These are phyloP conservation scores for Drosophila fungiperda DNA, from an alignment of 2,888 invertebrate species.

Conservation along the genomic window DNA sequence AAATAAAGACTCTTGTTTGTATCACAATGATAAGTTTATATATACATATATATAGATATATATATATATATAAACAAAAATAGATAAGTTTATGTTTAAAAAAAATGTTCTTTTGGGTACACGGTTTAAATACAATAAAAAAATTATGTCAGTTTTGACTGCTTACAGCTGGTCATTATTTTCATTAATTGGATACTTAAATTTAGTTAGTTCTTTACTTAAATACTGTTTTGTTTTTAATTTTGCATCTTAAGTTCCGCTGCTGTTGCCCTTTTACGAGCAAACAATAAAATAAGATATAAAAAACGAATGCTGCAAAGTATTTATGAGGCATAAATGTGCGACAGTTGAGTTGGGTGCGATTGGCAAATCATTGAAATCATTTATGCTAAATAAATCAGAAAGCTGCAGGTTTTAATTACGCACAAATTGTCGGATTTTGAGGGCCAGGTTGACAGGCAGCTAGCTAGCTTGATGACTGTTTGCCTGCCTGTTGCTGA, in stretches of 20 bases:
- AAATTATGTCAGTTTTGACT: background rate
- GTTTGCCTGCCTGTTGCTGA: constrained; percentile 30
- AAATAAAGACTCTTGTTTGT: background rate
- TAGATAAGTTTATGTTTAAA: background rate
- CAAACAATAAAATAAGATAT: constrained; percentile 48
- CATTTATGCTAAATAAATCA: constrained; percentile 65
- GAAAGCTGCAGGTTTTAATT: constrained; percentile 71
- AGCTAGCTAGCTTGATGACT: constrained; percentile 6
- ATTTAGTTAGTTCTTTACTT: background rate
- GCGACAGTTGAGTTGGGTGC: constrained; percentile 59
- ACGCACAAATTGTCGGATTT: constrained; percentile 53
- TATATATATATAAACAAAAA: background rate
- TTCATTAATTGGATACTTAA: background rate
- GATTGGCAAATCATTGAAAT: constrained; percentile 43
- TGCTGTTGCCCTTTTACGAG: constrained; percentile 37
- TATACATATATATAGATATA: background rate
- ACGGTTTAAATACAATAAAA: background rate
- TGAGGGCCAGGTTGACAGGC: constrained; percentile 4
- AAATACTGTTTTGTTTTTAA: background rate
- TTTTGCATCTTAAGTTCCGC: constrained; percentile 1
- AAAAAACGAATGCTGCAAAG: constrained; percentile 42
- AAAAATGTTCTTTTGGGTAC: background rate
- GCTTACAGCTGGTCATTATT: background rate
- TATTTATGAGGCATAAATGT: constrained; percentile 64
- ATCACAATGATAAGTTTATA: background rate